Base-by-base conservation (phyloP, 2,113 vertebrate genomes). In the Laterallus jamaicensis region DNA sequence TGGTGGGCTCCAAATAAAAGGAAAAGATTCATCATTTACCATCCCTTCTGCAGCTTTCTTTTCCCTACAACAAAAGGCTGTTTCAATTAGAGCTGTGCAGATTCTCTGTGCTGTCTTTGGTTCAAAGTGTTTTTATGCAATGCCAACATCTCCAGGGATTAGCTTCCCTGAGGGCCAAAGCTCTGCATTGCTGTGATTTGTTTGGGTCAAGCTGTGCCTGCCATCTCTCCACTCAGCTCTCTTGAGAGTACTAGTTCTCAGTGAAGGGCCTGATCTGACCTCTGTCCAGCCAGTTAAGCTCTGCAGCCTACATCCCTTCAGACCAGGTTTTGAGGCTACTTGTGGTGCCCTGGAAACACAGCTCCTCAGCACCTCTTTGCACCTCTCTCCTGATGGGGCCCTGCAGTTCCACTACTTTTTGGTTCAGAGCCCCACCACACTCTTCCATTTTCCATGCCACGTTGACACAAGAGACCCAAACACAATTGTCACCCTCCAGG, bases 1-100 rank as follows among this genome's bases (percentile, higher is more conserved):
- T 26, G n/a, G 28, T 50, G 66, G 64, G 69, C 50, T 94, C 66
- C 84, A 93, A 96, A 95, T 83, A 60, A 96, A 93, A 94, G 70
- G 50, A 90, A 90, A 88, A n/a, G 58, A 86, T 73, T 96, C 83
- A 73, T 82, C 70, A 49, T 83, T 93, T 93, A 86, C 76, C 86
- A 86, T 68, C 39, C 76, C 68, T 90, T 90, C 85, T 86, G 79
- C 69, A 90, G 79, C 52, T 88, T 83, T 92, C 92, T 73, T 95
- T 93, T 94, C 80, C 40, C 68, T 68, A 82, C 49, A 89, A 92
- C 83, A 89, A 81, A 93, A 91, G 74, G 58, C 50, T 60, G 63
- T 89, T 96, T 95, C 83, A 85, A 66, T 82, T 73, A 92, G 69
- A 89, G 74, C 37, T n/a, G 37, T 26, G 64, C 90, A 70, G 79